phyloP scores from a whole-genome alignment of 2,888 invertebrate genomes.

The Polymixis lichenea region DNA sequence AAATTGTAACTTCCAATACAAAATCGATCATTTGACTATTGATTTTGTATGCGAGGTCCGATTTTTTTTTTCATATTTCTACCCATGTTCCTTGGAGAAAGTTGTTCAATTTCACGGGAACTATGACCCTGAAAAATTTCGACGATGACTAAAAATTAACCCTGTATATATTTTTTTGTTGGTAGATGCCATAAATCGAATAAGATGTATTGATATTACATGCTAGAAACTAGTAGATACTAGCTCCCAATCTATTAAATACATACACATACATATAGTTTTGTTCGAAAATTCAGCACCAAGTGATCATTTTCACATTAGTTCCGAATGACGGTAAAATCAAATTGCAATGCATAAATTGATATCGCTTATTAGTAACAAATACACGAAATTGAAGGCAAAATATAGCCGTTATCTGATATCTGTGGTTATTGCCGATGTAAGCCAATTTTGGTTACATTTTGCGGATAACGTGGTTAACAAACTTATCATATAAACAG shows the following conservation, averaged over 20 bases:
- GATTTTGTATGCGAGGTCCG: no score
- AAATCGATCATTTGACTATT: no score
- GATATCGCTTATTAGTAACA: conserved; percentile 33
- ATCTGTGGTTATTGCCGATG: conserved; percentile 23
- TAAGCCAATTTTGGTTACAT: conserved; percentile 30
- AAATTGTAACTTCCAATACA: no score
- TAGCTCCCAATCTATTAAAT: conserved; percentile 1
- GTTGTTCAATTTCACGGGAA: no score
- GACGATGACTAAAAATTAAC: no score
- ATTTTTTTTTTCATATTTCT: no score
- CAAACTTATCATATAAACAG: conserved; percentile 31
- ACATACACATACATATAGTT: not conserved
- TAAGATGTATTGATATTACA: no score
- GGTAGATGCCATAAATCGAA: not conserved
- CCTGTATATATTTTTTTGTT: not conserved
- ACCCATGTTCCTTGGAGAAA: no score
- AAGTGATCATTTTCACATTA: conserved; percentile 10
- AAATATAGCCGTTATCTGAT: conserved; percentile 21
- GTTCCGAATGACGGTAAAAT: conserved; percentile 15
- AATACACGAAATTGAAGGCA: conserved; percentile 21
- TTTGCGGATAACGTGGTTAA: conserved; percentile 22
- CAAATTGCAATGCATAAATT: conserved; percentile 39
- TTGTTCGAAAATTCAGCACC: not conserved
- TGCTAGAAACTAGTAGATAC: not conserved
- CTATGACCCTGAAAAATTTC: no score